Base-by-base conservation (phyloP, 2,113 vertebrate genomes). In the Perca schrenkii region DNA sequence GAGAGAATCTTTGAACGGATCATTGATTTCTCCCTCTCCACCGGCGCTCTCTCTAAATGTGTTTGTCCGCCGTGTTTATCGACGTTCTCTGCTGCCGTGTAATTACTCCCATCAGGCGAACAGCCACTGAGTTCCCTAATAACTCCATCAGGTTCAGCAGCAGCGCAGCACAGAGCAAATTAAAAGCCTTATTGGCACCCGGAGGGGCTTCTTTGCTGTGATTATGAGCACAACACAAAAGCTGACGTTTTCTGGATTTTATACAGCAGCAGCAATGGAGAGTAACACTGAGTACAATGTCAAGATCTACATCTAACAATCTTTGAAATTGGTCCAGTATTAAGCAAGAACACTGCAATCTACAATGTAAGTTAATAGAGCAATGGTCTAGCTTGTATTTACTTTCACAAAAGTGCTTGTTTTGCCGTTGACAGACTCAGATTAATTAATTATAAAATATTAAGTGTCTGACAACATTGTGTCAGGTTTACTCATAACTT, bases 101-200 rank as follows among this genome's bases (percentile, higher is more conserved):
- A 74, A 85, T 91, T 79, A 74, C 74, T 83, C 77, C 88, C 90
- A 80, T 71, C 81, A 79, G 79, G 76, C 79, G 68, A 65, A 70
- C 40, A 3, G 46, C 73, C 47, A 16, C 61, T 16, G 74, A 52
- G 58, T 63, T 78, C 49, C 49, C 73, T 90, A 85, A 86, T 79
- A 74, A 83, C 81, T 67, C 74, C 84, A 82, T 84, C 40, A 80
- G 53, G 53, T 60, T 77, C 72, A 57, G 63, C 69, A 74, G 53
- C 86, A 75, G 80, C 2, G 3, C 64, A 43, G 52, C 49, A n/a
- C 80, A 49, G 22, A 77, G 84, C 78, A 63, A 77, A 84, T 86
- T 82, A 88, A 86, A 79, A 49, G 64, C 52, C 76, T 84, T 75
- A 82, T 84, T 84, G 84, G 52, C 71, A 74, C 74, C 71, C 73